phyloP scores from a whole-genome alignment of 2,797 vertebrate species.

The Sphenopsis melanotis region DNA sequence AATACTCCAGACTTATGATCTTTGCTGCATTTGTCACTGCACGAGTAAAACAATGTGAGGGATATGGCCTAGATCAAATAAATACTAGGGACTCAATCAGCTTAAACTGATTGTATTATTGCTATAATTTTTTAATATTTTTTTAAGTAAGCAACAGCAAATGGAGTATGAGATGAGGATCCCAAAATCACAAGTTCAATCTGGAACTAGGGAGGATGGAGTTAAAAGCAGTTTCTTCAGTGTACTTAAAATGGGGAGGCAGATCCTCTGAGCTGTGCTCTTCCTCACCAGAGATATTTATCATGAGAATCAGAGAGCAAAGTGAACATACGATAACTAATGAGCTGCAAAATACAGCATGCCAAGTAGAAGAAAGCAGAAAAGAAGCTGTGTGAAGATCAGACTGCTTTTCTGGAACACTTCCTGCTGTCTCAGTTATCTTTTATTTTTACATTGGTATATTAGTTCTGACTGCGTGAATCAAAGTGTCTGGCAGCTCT shows the following conservation, averaged over 20 bases:
- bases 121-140: not conserved
- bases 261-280: not conserved
- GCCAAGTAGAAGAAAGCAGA: conserved; percentile 35
- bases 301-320: not conserved
- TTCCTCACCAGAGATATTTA: not conserved
- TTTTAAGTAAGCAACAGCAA: not conserved
- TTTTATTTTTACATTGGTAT: conserved; percentile 17
- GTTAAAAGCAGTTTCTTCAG: not conserved
- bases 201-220: not conserved
- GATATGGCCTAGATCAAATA: not conserved
- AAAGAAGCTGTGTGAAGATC: conserved; percentile 48
- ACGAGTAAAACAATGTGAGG: not conserved
- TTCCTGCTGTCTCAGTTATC: conserved; percentile 13
- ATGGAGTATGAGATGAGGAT: not conserved
- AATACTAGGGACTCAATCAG: not conserved
- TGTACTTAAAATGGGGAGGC: not conserved
- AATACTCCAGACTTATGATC: not conserved
- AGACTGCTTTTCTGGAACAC: conserved; percentile 28
- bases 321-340: conserved; percentile 4
- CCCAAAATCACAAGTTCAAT: not conserved
- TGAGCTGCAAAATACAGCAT: conserved; percentile 40
- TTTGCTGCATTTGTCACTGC: not conserved
- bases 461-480: conserved; percentile 25
- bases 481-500: not conserved
- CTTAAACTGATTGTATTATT: not conserved